These are phyloP conservation scores for Chaetura pelagica DNA, from an alignment of 2,113 vertebrate genomes.

Conservation along the genomic window DNA sequence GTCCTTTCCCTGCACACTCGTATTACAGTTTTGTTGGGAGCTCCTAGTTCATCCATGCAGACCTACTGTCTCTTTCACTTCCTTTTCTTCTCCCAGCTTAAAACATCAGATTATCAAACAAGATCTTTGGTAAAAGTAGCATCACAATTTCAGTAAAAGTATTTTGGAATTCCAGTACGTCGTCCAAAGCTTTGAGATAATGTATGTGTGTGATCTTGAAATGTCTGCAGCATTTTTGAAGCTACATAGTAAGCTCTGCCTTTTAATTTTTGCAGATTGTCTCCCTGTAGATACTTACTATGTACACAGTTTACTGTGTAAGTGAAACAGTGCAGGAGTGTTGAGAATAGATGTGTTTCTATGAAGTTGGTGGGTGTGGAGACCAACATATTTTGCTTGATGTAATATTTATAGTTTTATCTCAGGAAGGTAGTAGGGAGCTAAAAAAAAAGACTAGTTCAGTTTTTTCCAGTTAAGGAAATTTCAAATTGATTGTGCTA, in stretches of 20 bases:
- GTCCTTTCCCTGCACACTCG: background rate
- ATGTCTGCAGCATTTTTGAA: background rate
- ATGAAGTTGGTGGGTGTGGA: background rate
- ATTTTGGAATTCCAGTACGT: background rate
- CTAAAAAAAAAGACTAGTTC: background rate
- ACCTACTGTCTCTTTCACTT: background rate
- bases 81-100: background rate
- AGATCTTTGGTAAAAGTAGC: background rate
- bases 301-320: background rate
- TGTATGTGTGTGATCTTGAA: background rate
- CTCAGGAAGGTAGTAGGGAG: background rate
- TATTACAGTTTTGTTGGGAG: background rate
- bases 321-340: background rate
- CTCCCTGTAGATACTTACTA: background rate
- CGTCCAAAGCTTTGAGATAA: background rate
- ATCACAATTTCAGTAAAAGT: background rate
- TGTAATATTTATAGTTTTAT: background rate
- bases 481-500: background rate
- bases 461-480: background rate
- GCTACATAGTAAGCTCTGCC: background rate
- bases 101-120: background rate
- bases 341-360: background rate
- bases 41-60: background rate
- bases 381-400: background rate
- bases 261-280: background rate